phyloP scores from a whole-genome alignment of 2,113 vertebrate species.

The Pontoporia blainvillei region DNA sequence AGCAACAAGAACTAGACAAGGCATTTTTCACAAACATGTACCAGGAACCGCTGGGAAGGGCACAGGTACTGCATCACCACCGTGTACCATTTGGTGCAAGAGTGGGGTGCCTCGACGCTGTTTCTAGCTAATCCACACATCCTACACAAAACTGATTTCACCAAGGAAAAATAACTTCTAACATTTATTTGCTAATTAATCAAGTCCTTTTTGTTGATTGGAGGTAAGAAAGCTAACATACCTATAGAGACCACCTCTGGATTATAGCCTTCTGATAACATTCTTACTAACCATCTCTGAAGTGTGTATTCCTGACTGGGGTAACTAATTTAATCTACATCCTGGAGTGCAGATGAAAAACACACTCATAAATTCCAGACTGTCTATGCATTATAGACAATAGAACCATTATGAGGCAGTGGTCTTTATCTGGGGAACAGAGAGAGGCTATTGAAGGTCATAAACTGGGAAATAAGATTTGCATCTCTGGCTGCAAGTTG shows the following conservation, averaged over 20 bases:
- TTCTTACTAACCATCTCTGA: neutral
- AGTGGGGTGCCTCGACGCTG: neutral
- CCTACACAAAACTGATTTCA: neutral
- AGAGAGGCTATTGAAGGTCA: neutral
- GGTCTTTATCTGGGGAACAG: neutral
- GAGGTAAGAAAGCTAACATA: neutral
- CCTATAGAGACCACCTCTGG: neutral
- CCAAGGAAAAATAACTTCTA: neutral
- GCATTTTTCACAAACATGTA: neutral
- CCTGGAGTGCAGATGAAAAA: neutral
- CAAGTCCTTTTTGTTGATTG: neutral
- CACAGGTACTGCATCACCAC: too few species aligned
- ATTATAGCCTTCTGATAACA: neutral
- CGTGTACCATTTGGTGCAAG: neutral
- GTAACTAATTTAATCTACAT: neutral
- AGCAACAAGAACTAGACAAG: neutral
- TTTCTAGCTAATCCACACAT: neutral
- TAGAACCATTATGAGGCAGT: neutral
- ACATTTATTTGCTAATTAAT: neutral
- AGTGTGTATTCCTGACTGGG: neutral
- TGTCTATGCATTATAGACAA: neutral
- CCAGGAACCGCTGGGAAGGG: neutral
- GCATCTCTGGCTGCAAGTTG: neutral
- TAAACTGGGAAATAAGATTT: neutral
- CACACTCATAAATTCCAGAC: neutral